Evolutionary conservation across 2,888 invertebrate species (phyloP).

Genomic region (Theretra japonica): DNA sequence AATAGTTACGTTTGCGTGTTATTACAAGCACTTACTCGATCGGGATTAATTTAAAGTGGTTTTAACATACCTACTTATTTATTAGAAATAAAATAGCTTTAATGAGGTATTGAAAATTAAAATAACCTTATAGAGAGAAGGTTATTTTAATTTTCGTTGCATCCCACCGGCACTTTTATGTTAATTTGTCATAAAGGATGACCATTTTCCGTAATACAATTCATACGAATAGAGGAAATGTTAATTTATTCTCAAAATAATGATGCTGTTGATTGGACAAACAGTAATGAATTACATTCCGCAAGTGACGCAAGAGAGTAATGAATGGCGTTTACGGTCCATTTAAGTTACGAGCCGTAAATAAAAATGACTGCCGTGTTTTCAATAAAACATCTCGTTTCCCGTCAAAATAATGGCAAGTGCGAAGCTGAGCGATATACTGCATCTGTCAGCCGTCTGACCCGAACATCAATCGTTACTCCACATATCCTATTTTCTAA

Average conservation of each 20-base stretch:
- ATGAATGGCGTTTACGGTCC: conserved; percentile 41
- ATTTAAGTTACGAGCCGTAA: conserved; percentile 42
- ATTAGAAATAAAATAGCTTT: too few relatives aligned
- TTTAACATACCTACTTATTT: too few relatives aligned
- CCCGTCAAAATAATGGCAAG: conserved; percentile 16
- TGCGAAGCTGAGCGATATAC: not conserved
- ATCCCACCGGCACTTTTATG: not conserved
- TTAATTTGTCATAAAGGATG: conserved; percentile 1
- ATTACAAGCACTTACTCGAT: too few relatives aligned
- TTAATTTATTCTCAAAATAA: conserved; percentile 45
- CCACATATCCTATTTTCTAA: not conserved
- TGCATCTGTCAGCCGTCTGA: not conserved
- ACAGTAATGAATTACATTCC: conserved; percentile 39
- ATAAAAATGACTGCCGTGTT: conserved; percentile 18
- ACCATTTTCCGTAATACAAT: not conserved
- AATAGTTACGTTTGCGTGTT: too few relatives aligned
- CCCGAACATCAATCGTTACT: conserved; percentile 9
- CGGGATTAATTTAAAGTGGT: too few relatives aligned
- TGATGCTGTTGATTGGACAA: conserved; percentile 41
- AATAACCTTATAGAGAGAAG: not conserved
- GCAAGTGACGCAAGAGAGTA: conserved; percentile 40
- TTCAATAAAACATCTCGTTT: conserved; percentile 20
- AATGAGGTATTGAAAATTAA: too few relatives aligned
- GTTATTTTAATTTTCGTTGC: not conserved
- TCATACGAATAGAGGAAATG: conserved; percentile 40